A percentile compares a stretch with the other conserved stretches of the same genome.
Evolutionary conservation across 2,113 vertebrate genomes (phyloP).

Genomic region (Chlorodrepanis virens): DNA sequence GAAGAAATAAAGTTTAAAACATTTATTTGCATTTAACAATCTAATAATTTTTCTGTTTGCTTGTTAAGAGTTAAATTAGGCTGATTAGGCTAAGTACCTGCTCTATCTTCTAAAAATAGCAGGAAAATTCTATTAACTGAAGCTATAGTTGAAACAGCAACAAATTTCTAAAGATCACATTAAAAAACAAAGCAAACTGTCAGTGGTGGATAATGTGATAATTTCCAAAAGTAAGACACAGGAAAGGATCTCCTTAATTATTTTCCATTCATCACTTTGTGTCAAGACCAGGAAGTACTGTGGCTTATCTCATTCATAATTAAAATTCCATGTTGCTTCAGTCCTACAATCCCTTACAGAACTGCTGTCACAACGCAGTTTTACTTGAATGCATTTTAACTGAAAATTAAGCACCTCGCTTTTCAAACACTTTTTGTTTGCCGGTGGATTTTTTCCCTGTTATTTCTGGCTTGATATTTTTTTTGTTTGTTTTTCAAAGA

Average conservation of each 20-base stretch:
- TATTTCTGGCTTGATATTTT: background rate
- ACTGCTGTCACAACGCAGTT: background rate
- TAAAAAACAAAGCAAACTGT: background rate
- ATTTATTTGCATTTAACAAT: background rate
- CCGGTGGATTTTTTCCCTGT: background rate
- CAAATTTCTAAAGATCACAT: background rate
- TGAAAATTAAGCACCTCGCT: background rate
- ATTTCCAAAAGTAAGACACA: background rate
- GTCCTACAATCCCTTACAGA: background rate
- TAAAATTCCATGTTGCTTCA: background rate
- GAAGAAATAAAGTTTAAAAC: background rate
- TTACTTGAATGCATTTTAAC: background rate
- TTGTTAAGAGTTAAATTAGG: background rate
- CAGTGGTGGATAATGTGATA: background rate
- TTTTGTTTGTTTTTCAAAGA: background rate
- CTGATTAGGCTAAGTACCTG: background rate
- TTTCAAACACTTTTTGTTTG: background rate
- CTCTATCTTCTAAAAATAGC: background rate
- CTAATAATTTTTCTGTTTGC: background rate
- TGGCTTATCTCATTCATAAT: background rate
- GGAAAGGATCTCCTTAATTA: background rate
- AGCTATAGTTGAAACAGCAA: background rate
- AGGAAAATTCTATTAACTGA: background rate
- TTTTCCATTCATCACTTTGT: background rate
- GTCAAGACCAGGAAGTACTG: background rate